Base-by-base conservation (phyloP, 2,113 vertebrate species). In the Corydoras maculifer region DNA sequence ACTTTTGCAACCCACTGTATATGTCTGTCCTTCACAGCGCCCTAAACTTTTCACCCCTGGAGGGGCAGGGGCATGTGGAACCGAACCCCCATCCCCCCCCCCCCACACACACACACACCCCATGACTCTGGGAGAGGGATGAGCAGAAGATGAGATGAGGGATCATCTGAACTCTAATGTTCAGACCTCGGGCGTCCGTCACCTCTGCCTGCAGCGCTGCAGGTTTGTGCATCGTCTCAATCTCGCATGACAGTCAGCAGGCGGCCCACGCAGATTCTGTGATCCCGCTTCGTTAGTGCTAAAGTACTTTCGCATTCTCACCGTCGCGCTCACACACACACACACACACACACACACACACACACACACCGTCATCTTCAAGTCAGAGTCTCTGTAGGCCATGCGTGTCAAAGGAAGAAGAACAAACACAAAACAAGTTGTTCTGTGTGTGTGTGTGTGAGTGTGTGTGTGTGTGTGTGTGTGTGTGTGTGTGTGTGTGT, bases 231-330 rank as follows among this genome's bases (percentile, higher is more conserved):
- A 30, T 57, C 60, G 10, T n/a, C 50, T 55, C 49, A 30, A 32
- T 35, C 30, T 55, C 69, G 55, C 53, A 55, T 55, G 54, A 72
- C 50, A 58, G 60, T 43, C 54, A 71, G 32, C 63, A 66, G 55
- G 13, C 55, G 18, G 6, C 71, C 71, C 48, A 73, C 71, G 31
- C 63, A 73, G 58, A 55, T 51, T 54, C 31, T 61, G 57, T 66
- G 70, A 62, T 65, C 15, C 54, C 50, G 49, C 62, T 65, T 43
- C 57, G 62, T 59, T 72, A 51, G 57, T 67, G 63, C 50, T 48
- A 49, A 57, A 54, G 57, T 76, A 65, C 58, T 49, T 54, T 49
- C 53, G 62, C 70, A 25, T 43, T 63, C 59, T 58, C 50, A 30
- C 43, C 31, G 25, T 66, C 30, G 12, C 29, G 18, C 29, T 62